A percentile compares a stretch with the other conserved stretches of the same genome.
Conservation (phyloP, 2,113 vertebrate species). For the Leptobrachium ailaonicum region DNA sequence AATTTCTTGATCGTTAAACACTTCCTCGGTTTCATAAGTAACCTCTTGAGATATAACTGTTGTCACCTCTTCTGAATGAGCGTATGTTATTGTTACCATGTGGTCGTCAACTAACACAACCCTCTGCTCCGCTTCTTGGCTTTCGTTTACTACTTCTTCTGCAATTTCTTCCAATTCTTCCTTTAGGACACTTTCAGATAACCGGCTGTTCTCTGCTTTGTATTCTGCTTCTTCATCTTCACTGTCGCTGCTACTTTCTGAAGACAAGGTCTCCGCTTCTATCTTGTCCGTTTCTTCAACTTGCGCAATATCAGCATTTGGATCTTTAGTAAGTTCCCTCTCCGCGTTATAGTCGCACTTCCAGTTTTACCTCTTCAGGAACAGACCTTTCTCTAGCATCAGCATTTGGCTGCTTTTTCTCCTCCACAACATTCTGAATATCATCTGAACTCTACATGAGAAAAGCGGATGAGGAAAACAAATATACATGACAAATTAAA, state of each 20-base stretch:
- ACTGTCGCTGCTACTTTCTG: constrained; percentile 86
- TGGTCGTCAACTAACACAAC: constrained; percentile 56
- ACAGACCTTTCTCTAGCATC: constrained; percentile 88
- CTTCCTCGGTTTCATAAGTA: constrained; percentile 59
- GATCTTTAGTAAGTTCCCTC: constrained; percentile 59
- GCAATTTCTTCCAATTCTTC: constrained; percentile 82
- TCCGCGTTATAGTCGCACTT: constrained; percentile 68
- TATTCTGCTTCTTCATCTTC: constrained; percentile 91
- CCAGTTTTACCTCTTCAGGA: constrained; percentile 81
- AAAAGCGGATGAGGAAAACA: constrained; percentile 69
- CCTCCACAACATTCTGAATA: constrained; percentile 79
- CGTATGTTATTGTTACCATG: constrained; percentile 56
- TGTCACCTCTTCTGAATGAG: constrained; percentile 52
- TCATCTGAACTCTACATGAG: constrained; percentile 85
- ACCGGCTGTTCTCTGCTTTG: constrained; percentile 70
- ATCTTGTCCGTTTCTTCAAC: constrained; percentile 69
- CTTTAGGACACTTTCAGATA: constrained; percentile 71
- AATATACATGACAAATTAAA: constrained; percentile 74
- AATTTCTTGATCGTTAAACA: constrained; percentile 58
- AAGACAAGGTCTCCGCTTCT: constrained; percentile 72
- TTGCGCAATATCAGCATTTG: constrained; percentile 63
- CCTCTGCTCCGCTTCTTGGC: constrained; percentile 58
- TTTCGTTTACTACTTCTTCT: constrained; percentile 54
- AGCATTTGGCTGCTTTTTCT: constrained; percentile 86
- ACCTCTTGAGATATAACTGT: constrained; percentile 59